Evolutionary conservation across 2,797 vertebrate species (phyloP).

Genomic region (Dromococcyx pavoninus): DNA sequence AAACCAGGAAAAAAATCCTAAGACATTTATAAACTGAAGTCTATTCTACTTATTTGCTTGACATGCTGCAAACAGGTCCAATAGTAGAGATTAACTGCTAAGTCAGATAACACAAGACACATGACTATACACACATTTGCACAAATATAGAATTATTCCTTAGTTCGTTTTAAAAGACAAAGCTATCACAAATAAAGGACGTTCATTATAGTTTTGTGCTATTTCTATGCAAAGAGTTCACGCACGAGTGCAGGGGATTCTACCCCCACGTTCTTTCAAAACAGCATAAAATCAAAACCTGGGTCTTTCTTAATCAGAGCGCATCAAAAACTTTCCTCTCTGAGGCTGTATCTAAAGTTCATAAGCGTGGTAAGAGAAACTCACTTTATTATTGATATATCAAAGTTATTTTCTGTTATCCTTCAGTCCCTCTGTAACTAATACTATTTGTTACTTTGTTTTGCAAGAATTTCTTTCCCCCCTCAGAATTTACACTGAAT

Average conservation of each 20-base stretch:
- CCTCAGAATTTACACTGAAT: neutral
- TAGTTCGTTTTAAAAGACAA: neutral
- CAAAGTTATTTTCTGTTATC: neutral
- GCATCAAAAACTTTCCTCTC: neutral
- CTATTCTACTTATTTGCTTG: neutral
- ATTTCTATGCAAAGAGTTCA: neutral
- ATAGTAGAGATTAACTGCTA: neutral
- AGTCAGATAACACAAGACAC: neutral
- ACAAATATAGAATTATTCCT: neutral
- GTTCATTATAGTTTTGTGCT: neutral
- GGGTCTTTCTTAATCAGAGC: neutral
- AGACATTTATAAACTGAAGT: neutral
- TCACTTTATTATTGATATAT: neutral
- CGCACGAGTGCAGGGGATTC: fast-evolving
- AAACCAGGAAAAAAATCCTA: neutral
- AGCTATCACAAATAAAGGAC: neutral
- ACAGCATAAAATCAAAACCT: neutral
- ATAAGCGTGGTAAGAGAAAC: neutral
- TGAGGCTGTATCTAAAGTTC: neutral
- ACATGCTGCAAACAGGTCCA: neutral
- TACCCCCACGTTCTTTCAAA: neutral
- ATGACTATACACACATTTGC: neutral
- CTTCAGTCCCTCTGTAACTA: neutral
- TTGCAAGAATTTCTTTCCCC: neutral
- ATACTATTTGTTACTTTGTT: neutral